These are phyloP conservation scores for Grallaria varia DNA, from an alignment of 2,113 vertebrate genomes.

Conservation along the genomic window DNA sequence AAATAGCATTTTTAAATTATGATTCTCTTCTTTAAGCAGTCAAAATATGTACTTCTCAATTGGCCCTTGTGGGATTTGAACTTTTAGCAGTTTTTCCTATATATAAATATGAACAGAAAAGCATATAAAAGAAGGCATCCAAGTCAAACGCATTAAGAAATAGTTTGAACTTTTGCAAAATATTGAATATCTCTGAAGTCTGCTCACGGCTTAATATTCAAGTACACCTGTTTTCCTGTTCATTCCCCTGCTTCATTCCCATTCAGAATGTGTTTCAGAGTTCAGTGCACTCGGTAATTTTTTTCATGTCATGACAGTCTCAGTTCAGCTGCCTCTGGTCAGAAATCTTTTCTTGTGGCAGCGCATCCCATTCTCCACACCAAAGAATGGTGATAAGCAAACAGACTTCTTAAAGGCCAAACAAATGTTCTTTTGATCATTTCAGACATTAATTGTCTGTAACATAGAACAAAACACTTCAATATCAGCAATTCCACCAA, in stretches of 20 bases:
- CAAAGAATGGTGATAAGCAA: neutral
- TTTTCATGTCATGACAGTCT: neutral
- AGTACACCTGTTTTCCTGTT: neutral
- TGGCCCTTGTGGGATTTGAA: neutral
- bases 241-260: neutral
- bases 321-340: neutral
- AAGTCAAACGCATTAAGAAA: neutral
- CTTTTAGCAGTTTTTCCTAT: neutral
- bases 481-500: neutral
- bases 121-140: neutral
- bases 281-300: neutral
- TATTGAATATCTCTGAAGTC: neutral
- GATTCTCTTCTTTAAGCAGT: neutral
- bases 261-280: neutral
- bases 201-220: conserved; percentile 2
- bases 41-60: neutral
- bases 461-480: neutral
- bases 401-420: neutral
- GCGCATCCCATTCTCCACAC: neutral
- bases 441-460: neutral
- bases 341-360: neutral
- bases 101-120: neutral
- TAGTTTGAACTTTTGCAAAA: conserved; percentile 2
- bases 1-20: neutral
- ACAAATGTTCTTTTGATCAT: neutral